Percentiles rank a stretch among this genome's conserved stretches.
These are phyloP conservation scores for Galeopterus variegatus DNA, from an alignment of 2,113 vertebrate genomes.

Conservation along the genomic window DNA sequence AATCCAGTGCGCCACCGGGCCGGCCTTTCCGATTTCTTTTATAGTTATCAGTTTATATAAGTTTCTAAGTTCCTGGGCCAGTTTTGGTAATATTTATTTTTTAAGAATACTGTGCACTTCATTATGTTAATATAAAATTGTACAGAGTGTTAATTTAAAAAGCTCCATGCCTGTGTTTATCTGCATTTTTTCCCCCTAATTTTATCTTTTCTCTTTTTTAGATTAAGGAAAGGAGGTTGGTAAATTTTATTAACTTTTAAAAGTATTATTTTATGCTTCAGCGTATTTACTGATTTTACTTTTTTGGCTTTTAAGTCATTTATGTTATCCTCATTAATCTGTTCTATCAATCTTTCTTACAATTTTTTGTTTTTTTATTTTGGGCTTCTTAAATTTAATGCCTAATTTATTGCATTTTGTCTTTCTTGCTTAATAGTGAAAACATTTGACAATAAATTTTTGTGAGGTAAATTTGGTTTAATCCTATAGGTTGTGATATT, in stretches of 20 bases:
- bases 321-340: neutral
- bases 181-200: neutral
- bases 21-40: neutral
- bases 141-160: conserved; percentile 5
- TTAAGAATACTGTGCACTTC: neutral
- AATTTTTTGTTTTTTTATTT: neutral
- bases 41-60: neutral
- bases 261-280: neutral
- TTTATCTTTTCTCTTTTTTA: neutral
- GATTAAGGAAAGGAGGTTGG: neutral
- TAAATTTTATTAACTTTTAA: conserved; percentile 31
- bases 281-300: neutral
- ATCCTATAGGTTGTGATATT: neutral
- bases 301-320: neutral
- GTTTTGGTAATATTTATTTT: neutral
- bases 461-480: conserved; percentile 15
- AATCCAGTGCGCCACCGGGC: too few species aligned
- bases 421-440: conserved; percentile 5
- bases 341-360: neutral
- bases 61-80: conserved; percentile 17
- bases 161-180: neutral
- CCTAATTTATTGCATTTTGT: neutral
- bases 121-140: neutral
- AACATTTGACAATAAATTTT: conserved; percentile 1
- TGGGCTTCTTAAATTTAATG: neutral